Percentiles rank a stretch among this genome's conserved stretches.
Evolutionary conservation across 2,797 vertebrate species (phyloP).

Genomic region (Tokudaia muenninki): DNA sequence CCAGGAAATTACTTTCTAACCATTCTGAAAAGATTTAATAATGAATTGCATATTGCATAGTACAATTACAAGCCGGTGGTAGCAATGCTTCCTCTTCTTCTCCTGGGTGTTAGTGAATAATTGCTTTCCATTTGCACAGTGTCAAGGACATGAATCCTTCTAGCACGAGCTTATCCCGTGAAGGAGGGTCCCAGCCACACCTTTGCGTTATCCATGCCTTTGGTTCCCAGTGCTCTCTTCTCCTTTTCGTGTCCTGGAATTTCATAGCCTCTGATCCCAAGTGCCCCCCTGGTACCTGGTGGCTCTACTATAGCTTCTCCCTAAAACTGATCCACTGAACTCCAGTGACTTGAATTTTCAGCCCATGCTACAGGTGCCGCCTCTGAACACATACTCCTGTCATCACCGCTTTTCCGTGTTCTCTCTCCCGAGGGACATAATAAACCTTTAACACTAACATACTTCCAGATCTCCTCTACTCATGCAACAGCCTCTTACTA

Average conservation of each 20-base stretch:
- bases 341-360: slow-evolving; percentile 9
- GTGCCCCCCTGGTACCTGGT: not conserved
- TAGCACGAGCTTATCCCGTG: not conserved
- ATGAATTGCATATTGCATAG: slow-evolving; percentile 43
- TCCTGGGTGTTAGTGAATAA: slow-evolving; percentile 24
- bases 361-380: not conserved
- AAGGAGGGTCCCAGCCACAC: not conserved
- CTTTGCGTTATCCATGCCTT: not conserved
- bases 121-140: not conserved
- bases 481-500: not conserved
- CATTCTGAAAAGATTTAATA: slow-evolving; percentile 59
- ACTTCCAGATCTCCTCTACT: not conserved
- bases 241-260: not conserved
- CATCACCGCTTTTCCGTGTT: not conserved
- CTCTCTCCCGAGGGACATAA: not conserved
- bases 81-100: not conserved
- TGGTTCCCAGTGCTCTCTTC: not conserved
- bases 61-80: slow-evolving; percentile 4
- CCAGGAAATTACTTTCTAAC: slow-evolving; percentile 49
- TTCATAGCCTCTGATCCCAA: not conserved
- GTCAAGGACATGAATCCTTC: slow-evolving; percentile 11
- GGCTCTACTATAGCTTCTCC: not conserved
- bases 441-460: slow-evolving; percentile 20
- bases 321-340: not conserved
- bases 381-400: slow-evolving; percentile 39